Evolutionary conservation across 2,113 vertebrate species (phyloP), one percentile per base, ranked within the genome.

Genomic region (Pelusios castaneus): DNA sequence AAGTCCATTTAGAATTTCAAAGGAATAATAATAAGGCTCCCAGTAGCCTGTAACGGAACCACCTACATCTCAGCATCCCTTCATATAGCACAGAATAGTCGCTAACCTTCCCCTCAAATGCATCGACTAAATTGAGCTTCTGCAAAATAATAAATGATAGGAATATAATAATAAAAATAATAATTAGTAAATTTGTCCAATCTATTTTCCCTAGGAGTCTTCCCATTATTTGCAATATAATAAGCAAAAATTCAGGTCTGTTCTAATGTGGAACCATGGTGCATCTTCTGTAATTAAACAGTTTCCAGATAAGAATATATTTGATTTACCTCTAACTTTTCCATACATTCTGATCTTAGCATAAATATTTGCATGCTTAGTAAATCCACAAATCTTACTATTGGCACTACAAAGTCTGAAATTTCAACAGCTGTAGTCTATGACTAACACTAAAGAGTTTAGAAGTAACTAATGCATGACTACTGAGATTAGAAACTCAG

Each of bases 211-310:
- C 73, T 76, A 6, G 11, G 12, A 76, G 43, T 27, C 11, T 88
- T 70, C 29, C 70, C 82, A 1, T 6, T 83, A 16, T 89, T 91
- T 38, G 27, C 25, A 6, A 47, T 24, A 2, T 2, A n/a, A 51
- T 54, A 5, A 12, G 0, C 3, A 49, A 22, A n/a, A 91, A 1
- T 2, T 1, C 2, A 31, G 4, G 14, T 29, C 6, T n/a, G 1
- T 31, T 84, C 34, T 3, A 22, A 87, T 77, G 17, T 89, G 8
- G 31, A 43, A 12, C 11, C 38, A 16, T 45, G 24, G 43, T 45
- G 14, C 25, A 76, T 45, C 25, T 76, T 45, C 41, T 12, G 45
- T 29, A 45, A 75, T 24, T 2, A 13, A 25, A 29, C 45, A 12
- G 24, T 80, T 82, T 85, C 43, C 0, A 80, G 3, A 2, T 67